These are phyloP conservation scores for Carassius carassius DNA, from an alignment of 2,113 vertebrate species.

Conservation along the genomic window DNA sequence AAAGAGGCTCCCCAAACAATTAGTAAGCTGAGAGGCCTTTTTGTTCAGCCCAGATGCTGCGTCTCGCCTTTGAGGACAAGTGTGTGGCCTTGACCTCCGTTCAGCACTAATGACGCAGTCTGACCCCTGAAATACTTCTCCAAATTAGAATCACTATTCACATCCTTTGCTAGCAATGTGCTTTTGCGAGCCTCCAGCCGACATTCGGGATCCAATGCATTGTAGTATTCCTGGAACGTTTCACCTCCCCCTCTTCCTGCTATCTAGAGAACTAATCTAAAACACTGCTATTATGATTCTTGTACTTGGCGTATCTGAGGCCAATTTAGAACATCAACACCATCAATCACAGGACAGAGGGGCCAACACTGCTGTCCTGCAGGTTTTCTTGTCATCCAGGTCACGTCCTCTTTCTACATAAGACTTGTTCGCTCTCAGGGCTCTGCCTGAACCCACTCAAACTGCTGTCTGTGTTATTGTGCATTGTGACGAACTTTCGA, in stretches of 20 bases:
- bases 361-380: slow-evolving; percentile 88
- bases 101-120: slow-evolving; percentile 62
- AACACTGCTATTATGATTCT: slow-evolving; percentile 87
- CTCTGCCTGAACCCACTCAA: slow-evolving; percentile 65
- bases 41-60: slow-evolving; percentile 52
- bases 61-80: slow-evolving; percentile 61
- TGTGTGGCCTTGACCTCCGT: slow-evolving; percentile 68
- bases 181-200: slow-evolving; percentile 37
- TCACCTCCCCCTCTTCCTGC: slow-evolving; percentile 75
- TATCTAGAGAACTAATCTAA: slow-evolving; percentile 87
- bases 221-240: slow-evolving; percentile 88
- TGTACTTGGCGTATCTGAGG: slow-evolving; percentile 92
- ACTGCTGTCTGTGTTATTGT: slow-evolving; percentile 23
- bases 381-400: slow-evolving; percentile 94
- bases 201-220: slow-evolving; percentile 53
- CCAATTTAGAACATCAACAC: slow-evolving; percentile 99
- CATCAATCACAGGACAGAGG: slow-evolving; percentile 93
- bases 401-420: slow-evolving; percentile 82
- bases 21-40: slow-evolving; percentile 58
- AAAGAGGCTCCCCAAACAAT: slow-evolving; percentile 67
- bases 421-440: slow-evolving; percentile 81
- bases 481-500: slow-evolving; percentile 26
- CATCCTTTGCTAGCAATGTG: slow-evolving; percentile 72
- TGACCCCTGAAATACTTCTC: slow-evolving; percentile 68
- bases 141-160: slow-evolving; percentile 75